Conservation (phyloP, 2,797 vertebrate species). For the Helarctos malayanus region DNA sequence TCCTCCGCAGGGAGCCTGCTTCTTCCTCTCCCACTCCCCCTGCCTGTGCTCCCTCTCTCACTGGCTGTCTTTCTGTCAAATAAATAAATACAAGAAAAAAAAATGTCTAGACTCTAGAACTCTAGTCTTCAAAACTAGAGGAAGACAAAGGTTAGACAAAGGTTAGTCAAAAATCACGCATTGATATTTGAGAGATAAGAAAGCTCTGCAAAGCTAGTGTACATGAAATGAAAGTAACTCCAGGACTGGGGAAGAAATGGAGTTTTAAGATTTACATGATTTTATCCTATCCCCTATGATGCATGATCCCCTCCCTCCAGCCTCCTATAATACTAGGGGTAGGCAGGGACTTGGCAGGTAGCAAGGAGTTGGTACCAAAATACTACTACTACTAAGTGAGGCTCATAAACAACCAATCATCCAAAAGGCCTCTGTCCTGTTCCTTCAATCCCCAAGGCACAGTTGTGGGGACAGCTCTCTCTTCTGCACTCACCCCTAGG, state of each 20-base stretch:
- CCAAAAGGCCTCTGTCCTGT: background rate
- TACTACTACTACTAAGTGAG: background rate
- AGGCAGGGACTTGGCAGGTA: background rate
- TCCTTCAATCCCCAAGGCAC: background rate
- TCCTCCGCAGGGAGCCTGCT: no score
- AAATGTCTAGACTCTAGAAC: background rate
- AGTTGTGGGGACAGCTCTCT: background rate
- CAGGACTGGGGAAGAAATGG: background rate
- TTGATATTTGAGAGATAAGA: background rate
- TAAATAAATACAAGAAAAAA: no score
- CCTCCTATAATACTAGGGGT: background rate
- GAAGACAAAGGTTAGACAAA: background rate
- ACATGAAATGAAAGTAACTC: conserved; percentile 3
- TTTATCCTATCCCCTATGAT: background rate
- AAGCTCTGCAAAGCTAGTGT: background rate
- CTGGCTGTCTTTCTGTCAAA: no score
- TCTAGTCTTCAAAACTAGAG: background rate
- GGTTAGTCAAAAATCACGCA: background rate
- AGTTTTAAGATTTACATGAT: background rate
- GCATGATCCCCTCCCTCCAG: background rate
- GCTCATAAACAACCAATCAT: background rate
- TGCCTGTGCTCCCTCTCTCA: no score
- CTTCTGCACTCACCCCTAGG: background rate
- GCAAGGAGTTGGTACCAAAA: background rate
- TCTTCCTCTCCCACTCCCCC: no score